Base-by-base conservation (phyloP, 2,113 vertebrate genomes). In the Eupsittula cactorum region DNA sequence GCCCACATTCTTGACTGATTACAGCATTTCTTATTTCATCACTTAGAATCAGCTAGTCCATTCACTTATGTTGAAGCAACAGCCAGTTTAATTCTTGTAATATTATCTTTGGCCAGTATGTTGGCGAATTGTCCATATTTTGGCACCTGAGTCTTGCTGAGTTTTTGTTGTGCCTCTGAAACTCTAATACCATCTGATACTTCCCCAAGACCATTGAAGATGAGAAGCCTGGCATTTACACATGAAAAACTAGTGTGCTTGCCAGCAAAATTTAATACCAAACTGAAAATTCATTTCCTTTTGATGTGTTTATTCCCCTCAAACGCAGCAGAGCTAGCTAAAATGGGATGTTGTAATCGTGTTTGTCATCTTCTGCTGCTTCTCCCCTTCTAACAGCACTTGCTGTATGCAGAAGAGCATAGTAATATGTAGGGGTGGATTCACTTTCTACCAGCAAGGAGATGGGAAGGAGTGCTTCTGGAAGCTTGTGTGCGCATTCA, bases 271-370 rank as follows among this genome's bases (percentile, higher is more conserved):
- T 55, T 4, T 47, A 21, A 64, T 15, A 67, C 3, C 3, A 27
- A 67, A 37, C 12, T 53, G 42, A 33, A 77, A 91, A 37, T 2
- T 13, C 10, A 11, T n/a, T 94, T 88, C 71, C 41, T 28, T 92
- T 29, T 74, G 37, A 49, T 3, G 1, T 2, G 0, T 0, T n/a
- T 31, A 31, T 39, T 2, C 7, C 33, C 39, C n/a, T 12, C 21
- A 59, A 70, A 70, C 0, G 6, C 9, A 59, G 41, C n/a, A 85
- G 14, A 35, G 27, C 24, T 16, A 63, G 60, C 37, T 47, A 76
- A 81, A 93, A 64, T 1, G 1, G 10, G 28, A 73, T 12, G 47
- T 27, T 39, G 11, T 24, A 80, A 52, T 13, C 20, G 46, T 0
- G 1, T 9, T 29, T 44, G 25, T 3, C 25, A 20, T 63, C 29